phyloP scores from a whole-genome alignment of 2,888 invertebrate species.

The Dascillus cervinus region DNA sequence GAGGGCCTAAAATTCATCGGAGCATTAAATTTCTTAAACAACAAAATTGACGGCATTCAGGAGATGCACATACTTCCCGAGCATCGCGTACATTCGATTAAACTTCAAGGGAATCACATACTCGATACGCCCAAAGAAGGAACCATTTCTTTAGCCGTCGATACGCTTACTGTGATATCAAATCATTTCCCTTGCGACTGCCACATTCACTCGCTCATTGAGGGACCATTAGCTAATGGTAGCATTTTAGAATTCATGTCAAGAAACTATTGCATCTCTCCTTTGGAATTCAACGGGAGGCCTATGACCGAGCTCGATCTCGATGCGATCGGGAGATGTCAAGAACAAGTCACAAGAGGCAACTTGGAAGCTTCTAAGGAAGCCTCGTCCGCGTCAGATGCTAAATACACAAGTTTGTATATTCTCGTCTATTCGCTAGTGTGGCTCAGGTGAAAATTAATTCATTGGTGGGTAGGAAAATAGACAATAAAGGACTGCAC shows the following conservation, averaged over 20 bases:
- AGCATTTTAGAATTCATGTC: conserved; percentile 59
- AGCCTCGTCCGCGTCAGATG: conserved; percentile 18
- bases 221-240: conserved; percentile 66
- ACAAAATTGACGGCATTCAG: conserved; percentile 76
- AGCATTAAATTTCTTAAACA: conserved; percentile 68
- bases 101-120: conserved; percentile 77
- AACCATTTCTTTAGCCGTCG: conserved; percentile 63
- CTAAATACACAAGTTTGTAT: too few relatives aligned
- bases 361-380: conserved; percentile 52
- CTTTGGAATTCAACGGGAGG: conserved; percentile 72
- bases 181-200: conserved; percentile 88
- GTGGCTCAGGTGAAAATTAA: conserved; percentile 28
- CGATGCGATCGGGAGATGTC: conserved; percentile 58
- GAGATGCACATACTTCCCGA: conserved; percentile 64
- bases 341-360: conserved; percentile 59
- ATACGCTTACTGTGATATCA: conserved; percentile 60
- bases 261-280: conserved; percentile 80
- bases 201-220: conserved; percentile 67
- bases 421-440: conserved; percentile 18
- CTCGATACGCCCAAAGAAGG: conserved; percentile 65
- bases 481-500: too few relatives aligned
- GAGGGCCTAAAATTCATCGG: conserved; percentile 66
- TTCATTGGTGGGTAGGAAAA: too few relatives aligned
- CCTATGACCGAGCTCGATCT: conserved; percentile 62
- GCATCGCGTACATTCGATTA: conserved; percentile 62